These are phyloP conservation scores for Helarctos malayanus DNA, from an alignment of 2,797 vertebrate species.

Conservation along the genomic window DNA sequence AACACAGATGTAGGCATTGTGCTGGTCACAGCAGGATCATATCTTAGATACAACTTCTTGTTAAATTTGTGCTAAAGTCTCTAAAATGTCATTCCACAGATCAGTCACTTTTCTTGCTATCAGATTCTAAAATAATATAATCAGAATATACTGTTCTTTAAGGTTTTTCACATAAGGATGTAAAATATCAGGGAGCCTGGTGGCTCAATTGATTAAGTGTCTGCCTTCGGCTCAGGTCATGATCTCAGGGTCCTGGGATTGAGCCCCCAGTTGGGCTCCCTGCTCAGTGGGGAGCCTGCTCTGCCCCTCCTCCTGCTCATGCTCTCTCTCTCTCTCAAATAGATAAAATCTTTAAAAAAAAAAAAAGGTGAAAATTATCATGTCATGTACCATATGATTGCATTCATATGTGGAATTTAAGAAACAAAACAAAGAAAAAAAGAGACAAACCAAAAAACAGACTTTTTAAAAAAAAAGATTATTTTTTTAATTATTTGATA, in stretches of 20 bases:
- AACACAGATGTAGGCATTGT: neutral
- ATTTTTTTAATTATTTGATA: too few species aligned
- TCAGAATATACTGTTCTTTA: conserved; percentile 6
- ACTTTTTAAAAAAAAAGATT: neutral
- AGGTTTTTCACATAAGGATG: conserved; percentile 29
- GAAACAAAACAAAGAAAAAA: neutral
- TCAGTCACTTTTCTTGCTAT: neutral
- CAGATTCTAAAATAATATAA: conserved; percentile 47
- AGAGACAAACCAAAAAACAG: neutral
- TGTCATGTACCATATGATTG: neutral
- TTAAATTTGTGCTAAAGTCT: conserved; percentile 9
- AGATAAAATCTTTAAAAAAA: neutral
- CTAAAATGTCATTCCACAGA: conserved; percentile 5
- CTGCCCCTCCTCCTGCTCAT: too few species aligned
- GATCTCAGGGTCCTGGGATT: too few species aligned
- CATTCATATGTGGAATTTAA: neutral
- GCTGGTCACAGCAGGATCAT: neutral
- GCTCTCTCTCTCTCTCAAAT: too few species aligned
- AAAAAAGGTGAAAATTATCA: neutral
- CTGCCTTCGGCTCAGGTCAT: neutral
- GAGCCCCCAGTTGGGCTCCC: too few species aligned
- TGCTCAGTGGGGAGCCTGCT: too few species aligned
- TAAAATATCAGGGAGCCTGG: neutral
- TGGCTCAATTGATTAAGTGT: neutral
- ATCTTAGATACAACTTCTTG: neutral